A percentile compares a stretch with the other conserved stretches of the same genome.
Conservation (phyloP, 2,113 vertebrate genomes). For the Petromus typicus region DNA sequence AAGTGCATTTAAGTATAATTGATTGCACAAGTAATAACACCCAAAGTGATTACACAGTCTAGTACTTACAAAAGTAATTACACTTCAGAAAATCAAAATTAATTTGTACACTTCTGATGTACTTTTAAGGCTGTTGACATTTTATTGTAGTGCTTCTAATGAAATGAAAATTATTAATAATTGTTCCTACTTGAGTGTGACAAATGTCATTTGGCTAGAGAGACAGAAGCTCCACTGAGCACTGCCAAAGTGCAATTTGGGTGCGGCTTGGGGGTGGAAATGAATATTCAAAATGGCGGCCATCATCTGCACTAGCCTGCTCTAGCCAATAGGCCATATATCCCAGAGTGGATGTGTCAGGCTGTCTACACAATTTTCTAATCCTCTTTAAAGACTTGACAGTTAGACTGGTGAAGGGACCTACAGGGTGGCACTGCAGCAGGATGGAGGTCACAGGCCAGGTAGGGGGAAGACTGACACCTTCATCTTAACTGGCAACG, state of each 20-base stretch:
- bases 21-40: slow-evolving; percentile 86
- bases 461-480: rapidly evolving
- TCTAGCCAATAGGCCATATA: background rate
- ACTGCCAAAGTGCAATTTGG: slow-evolving; percentile 60
- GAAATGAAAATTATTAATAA: slow-evolving; percentile 92
- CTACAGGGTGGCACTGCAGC: rapidly evolving
- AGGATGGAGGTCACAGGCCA: background rate
- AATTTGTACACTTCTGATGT: slow-evolving; percentile 89
- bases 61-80: slow-evolving; percentile 89
- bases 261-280: slow-evolving; percentile 59
- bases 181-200: slow-evolving; percentile 88
- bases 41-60: slow-evolving; percentile 88
- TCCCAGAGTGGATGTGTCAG: rapidly evolving
- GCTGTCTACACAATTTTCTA: background rate
- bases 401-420: background rate
- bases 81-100: slow-evolving; percentile 91
- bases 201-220: slow-evolving; percentile 88
- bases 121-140: slow-evolving; percentile 91
- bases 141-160: slow-evolving; percentile 90
- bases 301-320: background rate
- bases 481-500: rapidly evolving
- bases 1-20: slow-evolving; percentile 87
- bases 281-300: slow-evolving; percentile 8
- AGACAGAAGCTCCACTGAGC: slow-evolving; percentile 74
- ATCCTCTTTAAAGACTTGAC: background rate